Base-by-base conservation (phyloP, 2,113 vertebrate species). In the Grallaria varia region DNA sequence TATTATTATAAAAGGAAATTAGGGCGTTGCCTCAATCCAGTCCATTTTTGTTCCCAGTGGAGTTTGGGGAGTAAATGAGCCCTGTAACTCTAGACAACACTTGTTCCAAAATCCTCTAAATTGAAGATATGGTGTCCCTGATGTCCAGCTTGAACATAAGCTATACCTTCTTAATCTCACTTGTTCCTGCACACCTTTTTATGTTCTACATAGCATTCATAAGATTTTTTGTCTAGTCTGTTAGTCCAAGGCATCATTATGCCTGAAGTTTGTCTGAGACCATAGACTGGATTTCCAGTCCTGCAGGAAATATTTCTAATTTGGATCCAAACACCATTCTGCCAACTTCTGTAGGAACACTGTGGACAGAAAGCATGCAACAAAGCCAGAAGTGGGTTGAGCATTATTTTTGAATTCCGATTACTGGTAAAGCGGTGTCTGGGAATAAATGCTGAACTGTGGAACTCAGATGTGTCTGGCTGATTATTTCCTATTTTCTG, bases 371-470 rank as follows among this genome's bases (percentile, higher is more conserved):
- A 45, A 24, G 19, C 17, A 19, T 30, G 19, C 45, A 66, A 60
- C 8, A 62, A 88, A 39, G 56, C 39, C 82, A 92, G 66, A 84
- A 50, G 40, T 30, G 27, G 35, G 15, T 35, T 84, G 47, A 50
- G 71, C 74, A 94, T 88, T 86, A 83, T 63, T 88, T 94, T 87
- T 85, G n/a, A 90, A 25, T 62, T 60, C 66, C 87, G 58, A 66
- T 96, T 66, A 93, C 24, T 2, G 1, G 39, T 52, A 59, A 81
- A 84, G 39, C 7, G 27, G 30, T 90, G 19, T 33, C 77, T 64
- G 31, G 35, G 71, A 94, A 78, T 68, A 91, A 78, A 76, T 0
- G 9, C 14, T 73, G 66, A 74, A 74, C 58, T 73, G n/a, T 76
- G 44, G 62, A 93, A 88, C 64, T 91, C 81, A 90, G n/a, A 67